These are phyloP conservation scores for Zosterops lateralis DNA, from an alignment of 2,113 vertebrate genomes.

Conservation along the genomic window DNA sequence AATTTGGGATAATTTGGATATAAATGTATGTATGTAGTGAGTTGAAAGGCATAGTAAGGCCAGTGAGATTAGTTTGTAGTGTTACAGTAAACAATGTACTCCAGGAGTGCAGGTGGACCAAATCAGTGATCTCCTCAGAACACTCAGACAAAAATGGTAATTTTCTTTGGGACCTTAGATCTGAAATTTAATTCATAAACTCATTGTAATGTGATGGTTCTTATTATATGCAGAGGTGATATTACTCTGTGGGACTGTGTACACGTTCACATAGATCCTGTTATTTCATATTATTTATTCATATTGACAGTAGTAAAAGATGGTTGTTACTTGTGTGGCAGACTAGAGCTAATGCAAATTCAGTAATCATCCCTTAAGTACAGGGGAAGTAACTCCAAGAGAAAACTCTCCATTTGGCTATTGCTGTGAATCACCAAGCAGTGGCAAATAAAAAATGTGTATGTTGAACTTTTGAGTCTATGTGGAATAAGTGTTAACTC, in stretches of 20 bases:
- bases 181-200: background rate
- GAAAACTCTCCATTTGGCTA: background rate
- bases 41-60: background rate
- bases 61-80: background rate
- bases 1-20: background rate
- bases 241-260: background rate
- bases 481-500: background rate
- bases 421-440: background rate
- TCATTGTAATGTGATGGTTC: background rate
- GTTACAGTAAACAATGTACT: background rate
- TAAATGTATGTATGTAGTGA: background rate
- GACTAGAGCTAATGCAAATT: background rate
- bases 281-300: background rate
- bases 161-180: background rate
- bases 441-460: background rate
- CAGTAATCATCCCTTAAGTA: background rate
- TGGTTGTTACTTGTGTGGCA: background rate
- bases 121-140: background rate
- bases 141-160: background rate
- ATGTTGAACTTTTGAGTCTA: background rate
- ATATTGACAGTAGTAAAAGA: background rate
- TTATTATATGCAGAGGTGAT: background rate
- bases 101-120: background rate
- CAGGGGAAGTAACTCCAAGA: background rate
- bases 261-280: background rate